phyloP scores from a whole-genome alignment of 2,113 vertebrate species.

The Nannobrachium achirus region DNA sequence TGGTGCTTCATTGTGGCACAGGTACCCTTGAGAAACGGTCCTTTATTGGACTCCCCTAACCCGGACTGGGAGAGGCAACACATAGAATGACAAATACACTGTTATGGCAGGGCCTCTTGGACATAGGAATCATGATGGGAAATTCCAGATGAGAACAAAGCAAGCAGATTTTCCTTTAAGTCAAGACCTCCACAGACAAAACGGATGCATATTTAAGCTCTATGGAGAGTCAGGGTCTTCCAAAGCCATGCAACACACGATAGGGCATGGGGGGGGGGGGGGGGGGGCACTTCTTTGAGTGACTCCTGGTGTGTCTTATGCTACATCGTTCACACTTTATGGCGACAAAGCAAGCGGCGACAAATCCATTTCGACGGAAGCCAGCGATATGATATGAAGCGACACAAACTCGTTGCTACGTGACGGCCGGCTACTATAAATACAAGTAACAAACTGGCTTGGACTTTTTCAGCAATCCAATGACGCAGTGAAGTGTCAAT shows the following conservation, averaged over 20 bases:
- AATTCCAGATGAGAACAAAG: conserved; percentile 36
- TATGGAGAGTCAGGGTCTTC: not conserved
- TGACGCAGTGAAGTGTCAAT: too few species aligned
- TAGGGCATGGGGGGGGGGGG: too few species aligned
- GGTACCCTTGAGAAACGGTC: conserved; percentile 55
- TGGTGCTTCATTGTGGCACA: conserved; percentile 54
- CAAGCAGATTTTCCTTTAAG: conserved; percentile 10
- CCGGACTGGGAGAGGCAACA: conserved; percentile 32
- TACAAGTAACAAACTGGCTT: too few species aligned
- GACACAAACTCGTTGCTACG: too few species aligned
- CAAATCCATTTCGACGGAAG: too few species aligned
- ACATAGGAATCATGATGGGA: conserved; percentile 38
- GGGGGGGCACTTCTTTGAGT: too few species aligned
- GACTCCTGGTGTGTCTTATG: too few species aligned
- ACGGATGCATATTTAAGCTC: not conserved
- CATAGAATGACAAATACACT: conserved; percentile 36
- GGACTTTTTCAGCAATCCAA: too few species aligned
- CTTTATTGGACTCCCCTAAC: conserved; percentile 34
- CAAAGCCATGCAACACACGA: not conserved
- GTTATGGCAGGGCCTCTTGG: conserved; percentile 45
- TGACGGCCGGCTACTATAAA: too few species aligned
- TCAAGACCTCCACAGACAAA: not conserved
- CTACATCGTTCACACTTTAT: too few species aligned
- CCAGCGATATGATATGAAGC: too few species aligned
- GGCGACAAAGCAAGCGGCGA: too few species aligned